Base-by-base conservation (phyloP, 2,888 invertebrate genomes). In the Papilio demoleus region DNA sequence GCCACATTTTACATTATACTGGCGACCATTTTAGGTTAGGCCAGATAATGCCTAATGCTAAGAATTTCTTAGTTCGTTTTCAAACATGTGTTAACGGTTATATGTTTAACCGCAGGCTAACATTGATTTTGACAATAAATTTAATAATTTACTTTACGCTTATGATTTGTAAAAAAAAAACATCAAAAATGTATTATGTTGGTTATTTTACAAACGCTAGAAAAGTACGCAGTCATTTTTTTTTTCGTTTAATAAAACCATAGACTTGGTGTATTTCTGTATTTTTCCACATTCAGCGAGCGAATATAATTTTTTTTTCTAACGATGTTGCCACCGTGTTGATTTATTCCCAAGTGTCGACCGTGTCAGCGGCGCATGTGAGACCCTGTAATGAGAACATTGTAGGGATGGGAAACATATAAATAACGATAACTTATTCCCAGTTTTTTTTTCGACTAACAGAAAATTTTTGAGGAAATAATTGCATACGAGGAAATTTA, bases 301-400 rank as follows among this genome's bases (percentile, higher is more conserved):
- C 50, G 65, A 53, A 59, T 59, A 50, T 69, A 24, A 60, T 36
- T 47, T 56, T 63, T 68, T 68, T 68, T 64, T 69, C 69, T 69
- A 69, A 69, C 69, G 65, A 69, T 65, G 69, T 69, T 65, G 61
- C 65, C 60, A 53, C 59, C 60, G 14, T 59, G 69, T 65, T 69
- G 65, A 69, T 69, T 69, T 69, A 69, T 69, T 69, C 68, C 69
- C 69, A 65, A 69, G 69, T 62, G 69, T 65, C 69, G 53, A 56
- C 53, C 65, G 56, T 56, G 69, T 61, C 69, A 65, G 56, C 59
- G 34, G 50, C 38, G 69, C 56, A 69, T 60, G 69, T 56, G 61
- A 65, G 60, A 40, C 8, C 61, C 45, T 65, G 69, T 69, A 69
- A 69, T 69, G 65, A 69, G 69, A 61, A 56, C 65, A 42, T 36